phyloP scores from a whole-genome alignment of 2,113 vertebrate species.

The Uria lomvia region DNA sequence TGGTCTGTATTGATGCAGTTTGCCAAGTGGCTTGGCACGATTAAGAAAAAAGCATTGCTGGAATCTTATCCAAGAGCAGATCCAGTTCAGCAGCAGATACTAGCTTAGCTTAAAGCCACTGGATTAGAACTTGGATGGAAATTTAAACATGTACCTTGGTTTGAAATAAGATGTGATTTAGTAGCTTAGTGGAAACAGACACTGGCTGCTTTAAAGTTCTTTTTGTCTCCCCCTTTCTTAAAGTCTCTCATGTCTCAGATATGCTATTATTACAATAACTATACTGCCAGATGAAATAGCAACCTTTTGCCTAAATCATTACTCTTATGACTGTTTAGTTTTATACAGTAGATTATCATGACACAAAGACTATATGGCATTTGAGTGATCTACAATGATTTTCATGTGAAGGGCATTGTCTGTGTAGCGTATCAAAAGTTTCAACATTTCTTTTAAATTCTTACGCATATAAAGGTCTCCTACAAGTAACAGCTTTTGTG shows the following conservation, averaged over 20 bases:
- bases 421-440: background rate
- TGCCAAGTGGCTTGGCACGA: slow-evolving; percentile 16
- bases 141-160: slow-evolving; percentile 5
- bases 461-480: background rate
- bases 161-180: slow-evolving; percentile 58
- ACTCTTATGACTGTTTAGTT: background rate
- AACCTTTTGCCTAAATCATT: background rate
- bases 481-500: background rate
- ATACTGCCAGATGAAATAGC: background rate
- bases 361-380: background rate
- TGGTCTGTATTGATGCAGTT: background rate
- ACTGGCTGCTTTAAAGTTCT: slow-evolving; percentile 11
- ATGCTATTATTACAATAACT: slow-evolving; percentile 2
- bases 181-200: slow-evolving; percentile 43
- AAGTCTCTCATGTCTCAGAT: slow-evolving; percentile 7
- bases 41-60: background rate
- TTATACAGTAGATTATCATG: background rate
- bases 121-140: slow-evolving; percentile 52
- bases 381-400: background rate
- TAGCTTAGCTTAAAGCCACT: slow-evolving; percentile 18
- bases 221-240: background rate
- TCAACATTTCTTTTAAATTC: slow-evolving; percentile 9
- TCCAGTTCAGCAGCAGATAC: slow-evolving; percentile 16
- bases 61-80: slow-evolving; percentile 4
- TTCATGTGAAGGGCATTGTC: background rate